Evolutionary conservation across 2,888 invertebrate species (phyloP), one percentile per base, ranked within the genome.

Genomic region (Barypeithes pellucidus): DNA sequence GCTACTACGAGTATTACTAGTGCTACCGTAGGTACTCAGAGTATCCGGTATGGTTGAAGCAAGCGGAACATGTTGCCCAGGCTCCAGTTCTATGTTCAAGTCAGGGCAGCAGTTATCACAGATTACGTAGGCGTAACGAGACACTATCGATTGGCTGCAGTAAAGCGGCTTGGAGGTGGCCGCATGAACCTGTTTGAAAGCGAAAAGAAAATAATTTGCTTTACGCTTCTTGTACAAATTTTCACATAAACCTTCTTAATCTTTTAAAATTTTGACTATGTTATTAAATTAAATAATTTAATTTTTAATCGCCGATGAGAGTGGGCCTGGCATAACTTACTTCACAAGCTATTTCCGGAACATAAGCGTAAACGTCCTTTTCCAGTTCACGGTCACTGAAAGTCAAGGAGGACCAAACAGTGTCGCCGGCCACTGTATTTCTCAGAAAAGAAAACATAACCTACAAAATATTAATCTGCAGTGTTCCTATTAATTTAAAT

Each of bases 21-120:
- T 61, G 33, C 74, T 24, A 8, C 47, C 36, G 1, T 29, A 22
- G 4, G n/a, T 47, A 45, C 70, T 70, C 4, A 8, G n/a, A 9
- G 24, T 43, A 16, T 66, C 54, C 18, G 54, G 59, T 29, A 54
- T 8, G 7, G 29, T 14, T 7, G 67, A 71, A 1, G 33, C 75
- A 1, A 69, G 18, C 0, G 88, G 88, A 50, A 86, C 77, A 79
- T 89, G 89, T n/a, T 81, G 80, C 0, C 87, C 88, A 0, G 85
- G 84, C 43, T 84, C 78, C 0, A 87, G 74, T 5, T 81, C 73
- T 8, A 89, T 84, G 11, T 83, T 83, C 24, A 88, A 76, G 77
- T 88, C 86, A 0, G 78, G 68, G 67, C 87, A 86, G 80, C 88
- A 86, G 61, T 85, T 85, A 73, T 89, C 88, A 36, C 87, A 86